Evolutionary conservation across 92 coral and sea anemone species (phyloP), one percentile per base, ranked within the genome.

Genomic region (Porites lobata): DNA sequence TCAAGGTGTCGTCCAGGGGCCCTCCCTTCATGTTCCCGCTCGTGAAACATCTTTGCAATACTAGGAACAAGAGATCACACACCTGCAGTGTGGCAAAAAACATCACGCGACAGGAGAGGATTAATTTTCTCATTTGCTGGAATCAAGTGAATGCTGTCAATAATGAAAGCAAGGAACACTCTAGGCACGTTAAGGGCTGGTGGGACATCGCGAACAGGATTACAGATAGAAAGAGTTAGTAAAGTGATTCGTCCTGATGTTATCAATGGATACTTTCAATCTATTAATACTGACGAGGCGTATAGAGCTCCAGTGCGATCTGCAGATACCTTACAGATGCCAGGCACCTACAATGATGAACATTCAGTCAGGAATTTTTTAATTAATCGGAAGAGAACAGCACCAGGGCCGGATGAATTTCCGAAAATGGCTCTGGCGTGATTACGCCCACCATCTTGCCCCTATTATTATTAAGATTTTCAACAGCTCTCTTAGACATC

Each of bases 381-480:
- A 58, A 79, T 24, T 3, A 63, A 89, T n/a, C 84, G 15, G 69
- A 88, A 72, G 26, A 70, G 90, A 67, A 88, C 90, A 24, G 83
- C 87, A 2, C 29, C 91, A 6, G 95, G 92, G n/a, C 93, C 90
- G 20, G 92, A 86, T 47, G 90, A 83, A 38, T 52, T 93, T n/a
- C 93, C 93, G 32, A 1, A 86, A 82, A 29, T 93, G 96, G 90
- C 65, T 90, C 14, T 93, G 93, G 85, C 69, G 92, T 0, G 93
- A 93, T 58, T 91, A 59, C 32, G 85, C 91, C 17, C 14, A 91
- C 50, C 54, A 84, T 17, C 91, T 94, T 7, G 90, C 96, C 8
- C 93, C 92, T 8, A 59, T 90, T 15, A 76, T 90, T 19, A 90
- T 93, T 0, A 82, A 81, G 26, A 74, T 87, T n/a, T 86, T 91